These are phyloP conservation scores for Bufotes viridis DNA, from an alignment of 2,797 vertebrate genomes.

Conservation along the genomic window DNA sequence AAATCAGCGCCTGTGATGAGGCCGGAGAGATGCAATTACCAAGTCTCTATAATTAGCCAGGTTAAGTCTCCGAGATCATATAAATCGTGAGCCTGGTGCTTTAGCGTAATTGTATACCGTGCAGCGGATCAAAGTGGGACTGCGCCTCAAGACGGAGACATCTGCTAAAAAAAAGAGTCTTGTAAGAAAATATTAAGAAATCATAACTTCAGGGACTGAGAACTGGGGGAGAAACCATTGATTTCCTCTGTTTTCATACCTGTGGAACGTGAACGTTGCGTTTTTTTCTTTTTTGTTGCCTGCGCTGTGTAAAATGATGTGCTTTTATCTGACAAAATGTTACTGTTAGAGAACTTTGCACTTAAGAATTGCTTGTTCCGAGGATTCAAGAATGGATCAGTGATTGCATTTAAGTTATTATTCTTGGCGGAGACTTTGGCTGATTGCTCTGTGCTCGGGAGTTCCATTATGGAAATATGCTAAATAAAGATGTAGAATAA, in stretches of 20 bases:
- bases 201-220: slow-evolving; percentile 19
- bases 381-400: slow-evolving; percentile 45
- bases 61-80: slow-evolving; percentile 40
- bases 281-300: neutral
- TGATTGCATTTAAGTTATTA: slow-evolving; percentile 58
- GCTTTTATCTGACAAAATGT: slow-evolving; percentile 47
- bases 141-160: neutral
- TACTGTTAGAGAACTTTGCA: slow-evolving; percentile 46
- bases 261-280: neutral
- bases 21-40: slow-evolving; percentile 57
- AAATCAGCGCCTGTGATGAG: slow-evolving; percentile 41
- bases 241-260: slow-evolving; percentile 30
- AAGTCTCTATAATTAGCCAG: slow-evolving; percentile 47
- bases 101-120: slow-evolving; percentile 45
- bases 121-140: neutral
- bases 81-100: slow-evolving; percentile 21
- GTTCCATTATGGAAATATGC: slow-evolving; percentile 58
- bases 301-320: slow-evolving; percentile 22
- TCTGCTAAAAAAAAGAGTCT: slow-evolving; percentile 32
- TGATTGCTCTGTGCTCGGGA: slow-evolving; percentile 32
- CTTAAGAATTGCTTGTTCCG: slow-evolving; percentile 48
- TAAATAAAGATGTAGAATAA: slow-evolving; percentile 54
- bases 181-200: slow-evolving; percentile 31
- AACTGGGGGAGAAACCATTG: slow-evolving; percentile 8
- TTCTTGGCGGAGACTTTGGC: slow-evolving; percentile 36